phyloP scores from a whole-genome alignment of 2,888 invertebrate genomes.

The Oscheius sp. region DNA sequence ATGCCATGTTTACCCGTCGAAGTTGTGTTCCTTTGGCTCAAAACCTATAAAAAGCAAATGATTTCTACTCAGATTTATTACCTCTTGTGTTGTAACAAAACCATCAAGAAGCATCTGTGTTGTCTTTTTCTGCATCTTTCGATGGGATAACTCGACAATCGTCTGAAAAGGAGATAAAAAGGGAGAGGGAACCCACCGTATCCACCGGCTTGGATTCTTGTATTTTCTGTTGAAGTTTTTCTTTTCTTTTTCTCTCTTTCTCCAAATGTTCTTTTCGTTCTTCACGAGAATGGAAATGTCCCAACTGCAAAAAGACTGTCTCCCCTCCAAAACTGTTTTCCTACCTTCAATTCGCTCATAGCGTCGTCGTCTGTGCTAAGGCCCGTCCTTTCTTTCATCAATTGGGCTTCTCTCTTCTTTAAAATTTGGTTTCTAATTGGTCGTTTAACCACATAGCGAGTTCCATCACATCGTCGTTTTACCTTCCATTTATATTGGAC shows the following conservation, averaged over 20 bases:
- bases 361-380: slow-evolving; percentile 83
- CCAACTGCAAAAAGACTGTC: slow-evolving; percentile 70
- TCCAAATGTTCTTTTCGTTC: slow-evolving; percentile 81
- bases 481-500: slow-evolving; percentile 78
- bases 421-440: slow-evolving; percentile 76
- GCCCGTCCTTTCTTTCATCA: slow-evolving; percentile 78
- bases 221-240: slow-evolving; percentile 70
- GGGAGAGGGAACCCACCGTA: slow-evolving; percentile 28
- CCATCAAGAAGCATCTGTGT: slow-evolving; percentile 74
- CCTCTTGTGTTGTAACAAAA: slow-evolving; percentile 76
- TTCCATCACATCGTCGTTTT: slow-evolving; percentile 81
- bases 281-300: slow-evolving; percentile 82
- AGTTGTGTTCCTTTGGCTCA: slow-evolving; percentile 26
- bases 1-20: slow-evolving; percentile 27
- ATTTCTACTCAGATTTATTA: slow-evolving; percentile 52
- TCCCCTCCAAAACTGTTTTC: background rate
- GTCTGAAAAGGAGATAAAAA: slow-evolving; percentile 49
- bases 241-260: slow-evolving; percentile 77
- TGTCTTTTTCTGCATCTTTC: slow-evolving; percentile 72
- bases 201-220: slow-evolving; percentile 64
- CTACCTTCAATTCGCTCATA: slow-evolving; percentile 79
- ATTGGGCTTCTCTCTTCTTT: slow-evolving; percentile 78
- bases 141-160: slow-evolving; percentile 74
- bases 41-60: slow-evolving; percentile 19
- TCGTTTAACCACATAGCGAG: slow-evolving; percentile 80